Percentiles rank a stretch among this genome's conserved stretches.
Evolutionary conservation across 2,888 invertebrate species (phyloP).

Genomic region (Elysia crispata): DNA sequence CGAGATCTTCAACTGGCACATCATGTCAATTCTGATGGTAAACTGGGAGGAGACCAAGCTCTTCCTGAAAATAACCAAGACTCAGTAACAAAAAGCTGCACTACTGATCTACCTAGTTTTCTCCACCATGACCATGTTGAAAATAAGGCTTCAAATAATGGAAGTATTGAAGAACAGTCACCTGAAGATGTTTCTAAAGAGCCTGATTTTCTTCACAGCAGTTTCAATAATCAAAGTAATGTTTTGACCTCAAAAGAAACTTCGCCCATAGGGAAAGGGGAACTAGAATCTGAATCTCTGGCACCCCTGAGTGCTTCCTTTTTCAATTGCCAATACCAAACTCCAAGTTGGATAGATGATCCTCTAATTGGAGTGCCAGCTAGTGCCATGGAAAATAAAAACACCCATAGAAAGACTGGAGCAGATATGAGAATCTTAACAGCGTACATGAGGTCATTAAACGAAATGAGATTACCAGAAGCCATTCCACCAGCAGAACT

Average conservation of each 20-base stretch:
- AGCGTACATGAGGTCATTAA: conserved; percentile 64
- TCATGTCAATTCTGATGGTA: conserved; percentile 12
- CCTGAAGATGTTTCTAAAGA: background rate
- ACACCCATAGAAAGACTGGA: conserved; percentile 70
- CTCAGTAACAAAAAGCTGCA: background rate
- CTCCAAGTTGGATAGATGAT: conserved; percentile 48
- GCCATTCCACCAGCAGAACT: conserved; percentile 63
- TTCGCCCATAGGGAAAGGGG: conserved; percentile 10
- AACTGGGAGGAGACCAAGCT: background rate
- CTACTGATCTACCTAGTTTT: background rate
- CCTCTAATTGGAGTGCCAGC: conserved; percentile 45
- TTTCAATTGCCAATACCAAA: conserved; percentile 46
- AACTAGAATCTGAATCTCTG: conserved; percentile 28
- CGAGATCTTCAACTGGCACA: conserved; percentile 29
- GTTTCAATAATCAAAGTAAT: conserved; percentile 24
- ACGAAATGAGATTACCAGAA: conserved; percentile 64
- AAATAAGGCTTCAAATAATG: background rate
- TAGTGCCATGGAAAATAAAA: conserved; percentile 63
- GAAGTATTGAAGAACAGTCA: background rate
- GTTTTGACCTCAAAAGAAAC: conserved; percentile 38
- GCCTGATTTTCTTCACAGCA: background rate
- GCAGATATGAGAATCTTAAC: conserved; percentile 69
- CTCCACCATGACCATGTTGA: background rate
- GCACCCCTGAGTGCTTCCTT: conserved; percentile 45
- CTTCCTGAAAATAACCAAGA: background rate